phyloP scores from a whole-genome alignment of 2,888 invertebrate species.

The Phortica okadai region DNA sequence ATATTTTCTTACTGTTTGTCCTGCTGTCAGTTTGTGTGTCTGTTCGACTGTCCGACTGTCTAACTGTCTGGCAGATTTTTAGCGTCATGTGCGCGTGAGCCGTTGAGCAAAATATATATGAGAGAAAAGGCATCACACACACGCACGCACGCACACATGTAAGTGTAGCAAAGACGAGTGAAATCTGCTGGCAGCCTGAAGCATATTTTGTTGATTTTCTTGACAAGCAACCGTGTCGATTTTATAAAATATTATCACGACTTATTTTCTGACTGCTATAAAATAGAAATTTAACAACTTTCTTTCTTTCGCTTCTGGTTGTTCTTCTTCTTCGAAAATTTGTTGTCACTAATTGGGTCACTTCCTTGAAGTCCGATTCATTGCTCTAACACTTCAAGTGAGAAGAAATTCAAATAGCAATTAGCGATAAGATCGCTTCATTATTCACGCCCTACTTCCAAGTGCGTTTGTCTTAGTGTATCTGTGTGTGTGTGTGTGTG shows the following conservation, averaged over 20 bases:
- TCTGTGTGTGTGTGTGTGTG: constrained; percentile 57
- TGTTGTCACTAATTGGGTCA: constrained; percentile 62
- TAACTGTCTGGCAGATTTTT: background rate
- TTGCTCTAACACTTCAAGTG: background rate
- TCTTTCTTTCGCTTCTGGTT: background rate
- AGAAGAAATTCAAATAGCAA: constrained; percentile 59
- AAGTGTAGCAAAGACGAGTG: background rate
- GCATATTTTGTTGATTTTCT: constrained; percentile 35
- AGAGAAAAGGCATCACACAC: constrained; percentile 15
- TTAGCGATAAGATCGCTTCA: constrained; percentile 73
- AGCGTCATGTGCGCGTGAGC: constrained; percentile 19
- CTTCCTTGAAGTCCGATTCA: constrained; percentile 61
- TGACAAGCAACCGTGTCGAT: constrained; percentile 12
- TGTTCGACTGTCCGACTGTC: background rate
- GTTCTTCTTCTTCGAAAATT: background rate
- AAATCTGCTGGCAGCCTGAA: constrained; percentile 17
- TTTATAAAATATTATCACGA: background rate
- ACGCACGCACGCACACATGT: background rate
- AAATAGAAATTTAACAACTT: background rate
- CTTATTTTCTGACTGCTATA: background rate
- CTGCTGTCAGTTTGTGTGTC: background rate
- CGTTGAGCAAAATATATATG: constrained; percentile 23
- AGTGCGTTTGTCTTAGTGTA: background rate
- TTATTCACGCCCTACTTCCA: constrained; percentile 55
- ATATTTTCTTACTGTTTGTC: background rate